These are phyloP conservation scores for Pollenia angustigena DNA, from an alignment of 2,888 invertebrate species.

Conservation along the genomic window DNA sequence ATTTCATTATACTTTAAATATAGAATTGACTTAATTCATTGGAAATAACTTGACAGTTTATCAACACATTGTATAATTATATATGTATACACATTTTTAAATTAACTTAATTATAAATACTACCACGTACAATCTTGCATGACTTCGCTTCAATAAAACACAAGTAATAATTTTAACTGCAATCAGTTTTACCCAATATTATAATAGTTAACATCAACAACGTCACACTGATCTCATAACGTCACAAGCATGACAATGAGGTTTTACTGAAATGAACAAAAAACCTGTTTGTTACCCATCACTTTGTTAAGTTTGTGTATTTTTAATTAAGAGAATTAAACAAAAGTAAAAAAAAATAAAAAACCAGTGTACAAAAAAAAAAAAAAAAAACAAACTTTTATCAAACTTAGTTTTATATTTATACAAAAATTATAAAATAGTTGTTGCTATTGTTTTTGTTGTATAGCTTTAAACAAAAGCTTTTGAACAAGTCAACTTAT, in stretches of 20 bases:
- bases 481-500: constrained; percentile 20
- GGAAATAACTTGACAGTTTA: not conserved
- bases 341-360: constrained; percentile 3
- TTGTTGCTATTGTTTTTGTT: not conserved
- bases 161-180: not conserved
- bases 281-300: constrained; percentile 51
- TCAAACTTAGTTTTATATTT: constrained; percentile 11
- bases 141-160: not conserved
- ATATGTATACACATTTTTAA: not conserved
- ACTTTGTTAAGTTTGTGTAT: not conserved
- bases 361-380: not conserved
- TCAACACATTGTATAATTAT: not conserved
- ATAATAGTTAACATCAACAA: not conserved
- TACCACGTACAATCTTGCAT: constrained; percentile 4
- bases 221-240: constrained; percentile 1
- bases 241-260: constrained; percentile 18
- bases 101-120: constrained; percentile 31
- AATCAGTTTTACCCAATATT: not conserved
- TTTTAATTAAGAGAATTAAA: not conserved
- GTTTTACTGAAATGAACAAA: constrained; percentile 11
- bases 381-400: constrained; percentile 14
- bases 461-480: constrained; percentile 41
- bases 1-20: not conserved
- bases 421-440: not conserved
- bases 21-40: not conserved